These are phyloP conservation scores for Oceanodroma leucorhoa DNA, from an alignment of 2,797 vertebrate genomes.

Conservation along the genomic window DNA sequence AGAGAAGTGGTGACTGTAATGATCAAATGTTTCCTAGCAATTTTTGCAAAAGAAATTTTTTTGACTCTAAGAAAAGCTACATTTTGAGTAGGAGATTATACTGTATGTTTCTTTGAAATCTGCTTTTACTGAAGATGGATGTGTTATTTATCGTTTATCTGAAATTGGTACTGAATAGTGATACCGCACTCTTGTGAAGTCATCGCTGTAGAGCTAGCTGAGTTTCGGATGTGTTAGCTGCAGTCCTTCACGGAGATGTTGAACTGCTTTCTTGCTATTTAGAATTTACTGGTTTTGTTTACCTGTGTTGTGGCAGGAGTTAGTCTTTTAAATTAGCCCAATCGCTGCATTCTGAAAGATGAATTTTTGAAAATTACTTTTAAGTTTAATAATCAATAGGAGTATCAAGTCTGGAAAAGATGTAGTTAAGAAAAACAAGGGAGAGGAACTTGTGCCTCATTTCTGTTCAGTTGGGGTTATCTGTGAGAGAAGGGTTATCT, in stretches of 20 bases:
- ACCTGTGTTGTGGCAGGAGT: not conserved
- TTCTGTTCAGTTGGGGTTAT: constrained; percentile 51
- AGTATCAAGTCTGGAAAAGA: not conserved
- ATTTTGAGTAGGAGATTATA: not conserved
- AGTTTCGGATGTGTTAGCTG: not conserved
- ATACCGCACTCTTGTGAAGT: not conserved
- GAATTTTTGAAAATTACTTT: not conserved
- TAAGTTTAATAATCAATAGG: not conserved
- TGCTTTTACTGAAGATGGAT: not conserved
- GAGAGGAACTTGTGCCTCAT: constrained; percentile 3
- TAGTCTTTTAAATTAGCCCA: not conserved
- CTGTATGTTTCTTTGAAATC: not conserved
- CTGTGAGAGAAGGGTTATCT: constrained; percentile 54
- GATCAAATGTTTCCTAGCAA: constrained; percentile 9
- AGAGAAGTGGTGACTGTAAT: not conserved
- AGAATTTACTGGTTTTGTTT: not conserved
- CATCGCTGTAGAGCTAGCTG: rapidly evolving
- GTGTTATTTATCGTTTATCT: not conserved
- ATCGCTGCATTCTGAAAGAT: not conserved
- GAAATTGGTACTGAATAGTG: not conserved
- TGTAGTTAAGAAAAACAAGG: constrained; percentile 16
- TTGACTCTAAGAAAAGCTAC: not conserved
- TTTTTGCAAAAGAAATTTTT: not conserved
- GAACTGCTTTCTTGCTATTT: not conserved
- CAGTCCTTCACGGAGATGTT: not conserved